Evolutionary conservation across 2,113 vertebrate species (phyloP).

Genomic region (Embiotoca jacksoni): DNA sequence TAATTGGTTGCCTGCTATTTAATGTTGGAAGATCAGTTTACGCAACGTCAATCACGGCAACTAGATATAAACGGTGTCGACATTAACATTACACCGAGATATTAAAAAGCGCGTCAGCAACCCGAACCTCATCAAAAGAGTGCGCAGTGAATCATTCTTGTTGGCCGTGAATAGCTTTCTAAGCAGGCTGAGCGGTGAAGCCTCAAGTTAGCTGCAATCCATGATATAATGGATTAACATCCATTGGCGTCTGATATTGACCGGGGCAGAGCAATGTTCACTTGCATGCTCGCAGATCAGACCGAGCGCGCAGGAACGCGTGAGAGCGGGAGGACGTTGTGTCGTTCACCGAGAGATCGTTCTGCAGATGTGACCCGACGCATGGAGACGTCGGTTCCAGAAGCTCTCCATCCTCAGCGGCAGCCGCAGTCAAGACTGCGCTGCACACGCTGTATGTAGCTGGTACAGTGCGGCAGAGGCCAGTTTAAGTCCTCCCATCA

Average conservation of each 20-base stretch:
- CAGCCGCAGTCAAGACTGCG: constrained; percentile 52
- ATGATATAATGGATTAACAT: constrained; percentile 41
- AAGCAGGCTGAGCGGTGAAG: constrained; percentile 20
- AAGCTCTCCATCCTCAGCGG: constrained; percentile 60
- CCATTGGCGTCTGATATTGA: constrained; percentile 30
- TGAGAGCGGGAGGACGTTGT: not conserved
- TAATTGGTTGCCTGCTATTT: not conserved
- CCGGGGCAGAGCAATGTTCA: constrained; percentile 16
- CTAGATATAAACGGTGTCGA: not conserved
- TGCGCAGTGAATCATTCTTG: not conserved
- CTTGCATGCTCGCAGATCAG: not conserved
- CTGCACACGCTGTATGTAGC: constrained; percentile 46
- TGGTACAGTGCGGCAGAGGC: constrained; percentile 70
- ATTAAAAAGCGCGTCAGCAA: not conserved
- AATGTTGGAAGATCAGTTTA: constrained; percentile 14
- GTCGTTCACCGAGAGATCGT: not conserved
- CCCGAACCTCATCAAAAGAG: not conserved
- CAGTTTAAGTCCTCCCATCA: constrained; percentile 40
- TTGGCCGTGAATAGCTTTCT: constrained; percentile 36
- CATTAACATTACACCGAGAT: not conserved
- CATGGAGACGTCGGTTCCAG: constrained; percentile 60
- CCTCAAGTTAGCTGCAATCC: constrained; percentile 48
- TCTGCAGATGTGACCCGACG: constrained; percentile 66
- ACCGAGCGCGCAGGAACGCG: not conserved
- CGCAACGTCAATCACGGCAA: constrained; percentile 44